phyloP scores from a whole-genome alignment of 2,797 vertebrate species.

The Gallinago stenura region DNA sequence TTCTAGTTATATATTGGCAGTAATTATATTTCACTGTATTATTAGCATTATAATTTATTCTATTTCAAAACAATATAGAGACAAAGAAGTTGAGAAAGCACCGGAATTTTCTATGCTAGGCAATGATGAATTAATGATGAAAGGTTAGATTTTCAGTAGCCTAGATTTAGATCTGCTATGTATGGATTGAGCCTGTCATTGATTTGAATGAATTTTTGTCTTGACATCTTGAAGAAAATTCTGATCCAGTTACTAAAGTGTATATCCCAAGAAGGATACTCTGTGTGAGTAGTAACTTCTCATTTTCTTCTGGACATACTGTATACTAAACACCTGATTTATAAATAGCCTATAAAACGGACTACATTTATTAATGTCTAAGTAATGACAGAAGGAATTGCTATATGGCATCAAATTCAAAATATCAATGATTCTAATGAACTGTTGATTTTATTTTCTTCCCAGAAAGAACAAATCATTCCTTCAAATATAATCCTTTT shows the following conservation, averaged over 20 bases:
- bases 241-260: neutral
- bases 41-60: neutral
- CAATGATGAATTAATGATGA: neutral
- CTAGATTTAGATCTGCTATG: neutral
- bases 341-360: neutral
- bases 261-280: neutral
- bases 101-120: neutral
- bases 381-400: neutral
- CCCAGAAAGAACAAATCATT: neutral
- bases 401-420: neutral
- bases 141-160: neutral
- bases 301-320: neutral
- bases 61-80: neutral
- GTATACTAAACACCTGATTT: neutral
- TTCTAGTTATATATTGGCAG: neutral
- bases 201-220: neutral
- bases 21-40: neutral
- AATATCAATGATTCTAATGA: neutral
- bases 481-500: neutral
- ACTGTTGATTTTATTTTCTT: neutral
- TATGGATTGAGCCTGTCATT: neutral
- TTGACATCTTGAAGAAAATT: neutral
- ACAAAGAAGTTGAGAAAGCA: neutral
- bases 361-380: neutral
- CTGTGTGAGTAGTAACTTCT: neutral